These are phyloP conservation scores for Gymnothorax reevesii DNA, from an alignment of 2,797 vertebrate species.

Conservation along the genomic window DNA sequence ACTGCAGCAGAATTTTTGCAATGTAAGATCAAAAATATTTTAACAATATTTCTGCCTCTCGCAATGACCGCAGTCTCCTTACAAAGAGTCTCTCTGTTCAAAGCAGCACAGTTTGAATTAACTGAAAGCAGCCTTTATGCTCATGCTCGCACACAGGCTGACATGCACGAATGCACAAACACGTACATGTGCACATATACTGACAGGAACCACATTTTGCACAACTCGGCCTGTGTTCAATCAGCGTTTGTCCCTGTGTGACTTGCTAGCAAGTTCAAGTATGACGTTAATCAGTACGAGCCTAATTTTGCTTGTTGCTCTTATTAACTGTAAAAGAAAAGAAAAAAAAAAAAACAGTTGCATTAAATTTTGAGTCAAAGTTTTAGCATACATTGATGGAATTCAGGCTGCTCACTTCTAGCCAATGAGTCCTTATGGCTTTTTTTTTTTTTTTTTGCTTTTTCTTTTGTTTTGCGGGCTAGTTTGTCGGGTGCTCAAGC, in stretches of 20 bases:
- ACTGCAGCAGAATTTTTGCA: constrained; percentile 10
- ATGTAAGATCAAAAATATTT: constrained; percentile 12
- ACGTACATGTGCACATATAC: background rate
- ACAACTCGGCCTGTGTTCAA: background rate
- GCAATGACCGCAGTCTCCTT: background rate
- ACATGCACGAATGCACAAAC: background rate
- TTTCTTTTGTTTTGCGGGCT: background rate
- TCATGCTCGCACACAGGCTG: background rate
- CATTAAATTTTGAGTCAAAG: background rate
- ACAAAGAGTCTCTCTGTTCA: background rate
- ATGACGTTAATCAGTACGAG: constrained; percentile 29
- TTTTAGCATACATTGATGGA: background rate
- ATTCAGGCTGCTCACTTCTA: background rate
- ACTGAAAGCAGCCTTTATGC: constrained; percentile 24
- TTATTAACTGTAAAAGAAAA: background rate
- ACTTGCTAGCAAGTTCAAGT: constrained; percentile 1
- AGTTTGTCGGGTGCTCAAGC: background rate
- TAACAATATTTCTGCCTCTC: background rate
- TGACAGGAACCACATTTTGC: background rate
- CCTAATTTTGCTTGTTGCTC: constrained; percentile 15
- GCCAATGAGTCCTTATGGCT: background rate
- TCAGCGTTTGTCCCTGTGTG: background rate
- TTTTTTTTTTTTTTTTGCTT: background rate
- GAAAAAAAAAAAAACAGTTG: background rate
- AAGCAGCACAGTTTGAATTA: constrained; percentile 28